Percentiles rank a stretch among this genome's conserved stretches.
These are phyloP conservation scores for Trochalopteron elliotii DNA, from an alignment of 2,113 vertebrate species.

Conservation along the genomic window DNA sequence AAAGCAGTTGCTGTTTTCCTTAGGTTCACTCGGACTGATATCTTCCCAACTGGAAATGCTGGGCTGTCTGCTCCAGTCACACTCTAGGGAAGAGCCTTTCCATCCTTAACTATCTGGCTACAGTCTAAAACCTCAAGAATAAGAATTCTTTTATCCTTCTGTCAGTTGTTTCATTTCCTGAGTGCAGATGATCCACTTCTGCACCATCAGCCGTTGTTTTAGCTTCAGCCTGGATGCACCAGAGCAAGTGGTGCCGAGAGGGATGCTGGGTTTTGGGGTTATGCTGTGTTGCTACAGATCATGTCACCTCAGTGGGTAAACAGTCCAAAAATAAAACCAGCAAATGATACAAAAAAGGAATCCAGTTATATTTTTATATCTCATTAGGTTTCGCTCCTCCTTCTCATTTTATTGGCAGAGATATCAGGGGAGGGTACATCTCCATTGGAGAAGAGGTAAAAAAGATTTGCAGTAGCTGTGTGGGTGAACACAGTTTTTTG, in stretches of 20 bases:
- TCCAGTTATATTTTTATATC: constrained; percentile 62
- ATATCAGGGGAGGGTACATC: not conserved
- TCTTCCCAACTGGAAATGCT: constrained; percentile 27
- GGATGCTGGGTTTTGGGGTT: constrained; percentile 53
- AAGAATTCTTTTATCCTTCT: constrained; percentile 61
- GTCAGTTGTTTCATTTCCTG: constrained; percentile 56
- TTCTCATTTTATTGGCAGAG: constrained; percentile 15
- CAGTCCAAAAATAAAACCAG: constrained; percentile 65
- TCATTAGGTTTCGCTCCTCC: constrained; percentile 15
- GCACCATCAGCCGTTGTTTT: constrained; percentile 38
- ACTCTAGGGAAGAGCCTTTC: not conserved
- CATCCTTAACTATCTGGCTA: constrained; percentile 16
- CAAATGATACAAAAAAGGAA: constrained; percentile 56
- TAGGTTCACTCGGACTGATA: constrained; percentile 6
- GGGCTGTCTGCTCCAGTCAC: not conserved
- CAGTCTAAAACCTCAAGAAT: constrained; percentile 49
- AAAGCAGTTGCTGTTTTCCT: constrained; percentile 27
- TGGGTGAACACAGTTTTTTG: not conserved
- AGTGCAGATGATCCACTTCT: constrained; percentile 43
- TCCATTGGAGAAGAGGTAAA: not conserved
- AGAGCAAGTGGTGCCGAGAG: constrained; percentile 34
- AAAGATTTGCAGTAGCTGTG: not conserved
- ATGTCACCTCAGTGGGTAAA: constrained; percentile 64
- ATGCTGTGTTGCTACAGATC: constrained; percentile 58
- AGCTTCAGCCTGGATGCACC: constrained; percentile 52